Evolutionary conservation across 2,888 invertebrate species (phyloP).

Genomic region (Drosophila leonis): DNA sequence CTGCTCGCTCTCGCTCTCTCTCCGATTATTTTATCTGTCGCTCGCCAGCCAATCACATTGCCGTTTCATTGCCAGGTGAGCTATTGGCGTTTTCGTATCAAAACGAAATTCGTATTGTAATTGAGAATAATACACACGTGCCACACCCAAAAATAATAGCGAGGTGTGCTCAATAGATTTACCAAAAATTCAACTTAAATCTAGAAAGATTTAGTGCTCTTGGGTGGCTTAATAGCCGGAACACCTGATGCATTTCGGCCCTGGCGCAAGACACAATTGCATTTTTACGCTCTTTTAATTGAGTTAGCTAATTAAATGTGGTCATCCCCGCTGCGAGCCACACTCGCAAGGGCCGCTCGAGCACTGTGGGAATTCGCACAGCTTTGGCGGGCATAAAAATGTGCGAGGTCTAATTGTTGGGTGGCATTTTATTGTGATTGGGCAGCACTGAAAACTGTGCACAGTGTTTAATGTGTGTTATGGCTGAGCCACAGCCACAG

Average conservation of each 20-base stretch:
- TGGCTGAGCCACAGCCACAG: slow-evolving; percentile 23
- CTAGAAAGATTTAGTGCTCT: not conserved
- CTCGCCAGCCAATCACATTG: slow-evolving; percentile 70
- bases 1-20: slow-evolving; percentile 34
- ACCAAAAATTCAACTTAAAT: not conserved
- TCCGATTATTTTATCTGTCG: slow-evolving; percentile 73
- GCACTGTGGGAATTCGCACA: slow-evolving; percentile 73
- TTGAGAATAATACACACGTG: slow-evolving; percentile 30
- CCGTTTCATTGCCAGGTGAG: slow-evolving; percentile 76
- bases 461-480: slow-evolving; percentile 40
- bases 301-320: slow-evolving; percentile 77
- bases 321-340: slow-evolving; percentile 31
- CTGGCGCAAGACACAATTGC: slow-evolving; percentile 47
- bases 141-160: slow-evolving; percentile 63
- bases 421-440: slow-evolving; percentile 77
- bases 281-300: slow-evolving; percentile 77
- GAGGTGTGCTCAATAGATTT: slow-evolving; percentile 50
- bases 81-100: slow-evolving; percentile 63
- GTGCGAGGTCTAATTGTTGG: slow-evolving; percentile 68
- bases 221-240: slow-evolving; percentile 55
- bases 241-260: slow-evolving; percentile 60
- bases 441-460: slow-evolving; percentile 50
- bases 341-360: slow-evolving; percentile 22
- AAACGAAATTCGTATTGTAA: slow-evolving; percentile 49
- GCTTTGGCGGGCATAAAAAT: slow-evolving; percentile 72